Percentiles rank a stretch among this genome's conserved stretches.
Conservation (phyloP, 2,113 vertebrate genomes). For the Chamaetylas fuelleborni region DNA sequence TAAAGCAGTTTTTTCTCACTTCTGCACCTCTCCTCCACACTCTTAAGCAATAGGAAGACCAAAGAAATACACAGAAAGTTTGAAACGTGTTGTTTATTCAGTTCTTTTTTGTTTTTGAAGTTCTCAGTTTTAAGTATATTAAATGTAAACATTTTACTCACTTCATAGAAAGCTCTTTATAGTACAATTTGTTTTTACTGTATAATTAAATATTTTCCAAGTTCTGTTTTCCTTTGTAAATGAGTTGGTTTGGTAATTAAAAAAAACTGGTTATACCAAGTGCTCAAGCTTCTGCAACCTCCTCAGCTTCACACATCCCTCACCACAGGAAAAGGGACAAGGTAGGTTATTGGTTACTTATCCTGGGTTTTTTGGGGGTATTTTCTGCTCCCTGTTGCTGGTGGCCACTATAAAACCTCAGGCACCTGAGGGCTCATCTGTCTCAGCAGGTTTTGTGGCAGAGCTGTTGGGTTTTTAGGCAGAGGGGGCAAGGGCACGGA, state of each 20-base stretch:
- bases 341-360: not conserved
- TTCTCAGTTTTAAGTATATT: constrained; percentile 57
- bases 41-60: not conserved
- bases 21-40: not conserved
- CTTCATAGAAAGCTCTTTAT: constrained; percentile 45
- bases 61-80: constrained; percentile 8
- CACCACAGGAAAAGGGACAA: not conserved
- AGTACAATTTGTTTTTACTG: constrained; percentile 51
- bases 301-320: not conserved
- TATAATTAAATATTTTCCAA: constrained; percentile 59
- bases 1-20: not conserved
- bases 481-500: not conserved
- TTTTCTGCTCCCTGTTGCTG: not conserved
- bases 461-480: not conserved
- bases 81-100: constrained; percentile 28
- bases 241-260: constrained; percentile 56
- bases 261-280: constrained; percentile 43
- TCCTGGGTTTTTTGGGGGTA: not conserved
- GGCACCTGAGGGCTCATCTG: not conserved
- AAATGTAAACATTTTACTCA: constrained; percentile 57
- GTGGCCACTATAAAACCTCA: not conserved
- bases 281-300: not conserved
- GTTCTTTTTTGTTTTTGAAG: constrained; percentile 6
- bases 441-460: not conserved
- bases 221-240: constrained; percentile 60